Base-by-base conservation (phyloP, 92 coral and sea anemone genomes). In the Montipora capitata region DNA sequence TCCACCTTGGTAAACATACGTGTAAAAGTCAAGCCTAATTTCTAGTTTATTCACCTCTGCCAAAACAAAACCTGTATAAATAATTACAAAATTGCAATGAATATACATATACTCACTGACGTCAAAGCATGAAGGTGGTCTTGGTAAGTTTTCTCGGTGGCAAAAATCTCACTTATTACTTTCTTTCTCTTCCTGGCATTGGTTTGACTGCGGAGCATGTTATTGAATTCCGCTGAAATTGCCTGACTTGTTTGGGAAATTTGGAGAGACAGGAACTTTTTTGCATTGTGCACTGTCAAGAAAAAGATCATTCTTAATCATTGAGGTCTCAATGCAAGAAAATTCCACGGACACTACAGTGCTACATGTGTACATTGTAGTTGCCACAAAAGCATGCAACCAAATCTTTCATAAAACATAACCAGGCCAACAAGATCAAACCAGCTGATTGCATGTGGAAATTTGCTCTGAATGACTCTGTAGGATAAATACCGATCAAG, bases 181-280 rank as follows among this genome's bases (percentile, higher is more conserved):
- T 88, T 97, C 82, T 90, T 89, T 58, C 99, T 91, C 61, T 92
- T 97, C 69, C 99, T 89, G 9, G 96, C 84, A 75, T 77, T 51
- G 2, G 94, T 78, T 80, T 96, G 96, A 7, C 90, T 72, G 27
- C 91, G 94, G 44, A 97, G 86, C 86, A 97, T 90, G 64, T 88
- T 75, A 72, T 89, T 96, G 44, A 97, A 89, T 76, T 97, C 99
- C n/a, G 92, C 93, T 15, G 99, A 96, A 57, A 97, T 81, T 5
- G 94, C 96, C 15, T 97, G 99, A 51, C 96, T 87, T 72, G 99
- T 96, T 89, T 96, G 99, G 5, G 99, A 96, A 66, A 96, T 91
- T 92, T 97, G 99, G 12, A 97, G 88, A 3, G 99, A 97, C 40
- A 97, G 84, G 69, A 96, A 97, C 91, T 94, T 93, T 89, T 96